Base-by-base conservation (phyloP, 2,113 vertebrate species). In the Melanotaenia duboulayi region DNA sequence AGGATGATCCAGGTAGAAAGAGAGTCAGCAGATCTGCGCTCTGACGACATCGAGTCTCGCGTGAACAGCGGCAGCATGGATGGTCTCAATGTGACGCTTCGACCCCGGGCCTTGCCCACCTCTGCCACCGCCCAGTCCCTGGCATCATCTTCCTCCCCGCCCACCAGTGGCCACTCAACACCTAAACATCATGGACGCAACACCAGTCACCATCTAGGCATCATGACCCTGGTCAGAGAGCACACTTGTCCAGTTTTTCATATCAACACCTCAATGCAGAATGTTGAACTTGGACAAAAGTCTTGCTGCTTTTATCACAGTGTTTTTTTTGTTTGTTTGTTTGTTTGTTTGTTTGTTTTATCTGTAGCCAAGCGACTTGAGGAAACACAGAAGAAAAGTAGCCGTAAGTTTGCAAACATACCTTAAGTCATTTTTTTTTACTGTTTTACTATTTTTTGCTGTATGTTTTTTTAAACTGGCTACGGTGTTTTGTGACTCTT, bases 1-100 rank as follows among this genome's bases (percentile, higher is more conserved):
- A 99, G 97, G 91, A 97, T 99, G 97, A 98, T 99, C 87, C 97
- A 99, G 89, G 97, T 98, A 73, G 97, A 99, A 84, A 95, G 97
- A 74, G 97, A 99, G 74, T 97, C 96, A 13, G 96, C 97, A 0
- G 97, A 98, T 87, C 94, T 98, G 20, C 96, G 96, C 0, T 95
- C 96, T 0, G 97, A 98, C 40, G 97, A 98, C 90, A 94, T 98
- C 0, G 96, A 99, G 93, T 96, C 95, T 0, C 96, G 96, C 0
- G 96, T 98, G 54, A 97, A 96, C 8, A 97, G 97, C 0, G 93
- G 96, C 86, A 99, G 97, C 87, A 96, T 98, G 96, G 97, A 98
- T 10, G 97, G 96, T 23, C 94, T 98, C 19, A 97, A 98, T 57
- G 93, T 97, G 78, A 96, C 94, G 2, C 94, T 97, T 32, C 94